Conservation (phyloP, 2,888 invertebrate species). For the Pheosia gnoma region DNA sequence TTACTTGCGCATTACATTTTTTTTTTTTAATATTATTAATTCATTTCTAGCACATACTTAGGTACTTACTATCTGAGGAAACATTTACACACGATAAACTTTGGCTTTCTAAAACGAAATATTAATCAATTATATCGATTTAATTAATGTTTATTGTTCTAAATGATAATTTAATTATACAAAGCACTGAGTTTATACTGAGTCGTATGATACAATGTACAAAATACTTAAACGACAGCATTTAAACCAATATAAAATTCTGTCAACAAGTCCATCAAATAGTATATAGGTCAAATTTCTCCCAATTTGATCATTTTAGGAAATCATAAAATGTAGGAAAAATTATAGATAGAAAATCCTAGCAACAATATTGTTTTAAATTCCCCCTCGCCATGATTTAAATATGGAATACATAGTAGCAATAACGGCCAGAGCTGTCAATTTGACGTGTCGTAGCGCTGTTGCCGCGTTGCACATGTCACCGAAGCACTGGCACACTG, state of each 20-base stretch:
- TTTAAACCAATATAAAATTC: too few relatives aligned
- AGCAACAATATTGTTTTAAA: slow-evolving; percentile 15
- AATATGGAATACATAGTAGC: slow-evolving; percentile 39
- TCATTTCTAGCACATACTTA: background rate
- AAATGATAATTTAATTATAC: background rate
- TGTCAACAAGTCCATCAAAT: too few relatives aligned
- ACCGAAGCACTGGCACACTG: slow-evolving; percentile 84
- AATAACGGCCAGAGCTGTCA: slow-evolving; percentile 40
- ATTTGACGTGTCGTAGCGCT: slow-evolving; percentile 40
- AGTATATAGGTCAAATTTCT: too few relatives aligned
- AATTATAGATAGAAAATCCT: background rate
- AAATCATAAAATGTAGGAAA: too few relatives aligned
- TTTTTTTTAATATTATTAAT: background rate
- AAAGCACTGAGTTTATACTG: background rate
- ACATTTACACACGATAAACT: background rate
- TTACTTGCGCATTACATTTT: too few relatives aligned
- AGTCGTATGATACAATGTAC: too few relatives aligned
- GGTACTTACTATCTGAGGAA: slow-evolving; percentile 1
- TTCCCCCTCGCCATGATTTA: slow-evolving; percentile 45
- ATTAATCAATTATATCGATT: background rate
- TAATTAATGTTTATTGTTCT: background rate
- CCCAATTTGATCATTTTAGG: too few relatives aligned
- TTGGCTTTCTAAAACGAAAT: background rate
- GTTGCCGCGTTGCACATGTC: slow-evolving; percentile 84
- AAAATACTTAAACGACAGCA: too few relatives aligned